Evolutionary conservation across 2,113 vertebrate species (phyloP).

Genomic region (Cercocebus atys): DNA sequence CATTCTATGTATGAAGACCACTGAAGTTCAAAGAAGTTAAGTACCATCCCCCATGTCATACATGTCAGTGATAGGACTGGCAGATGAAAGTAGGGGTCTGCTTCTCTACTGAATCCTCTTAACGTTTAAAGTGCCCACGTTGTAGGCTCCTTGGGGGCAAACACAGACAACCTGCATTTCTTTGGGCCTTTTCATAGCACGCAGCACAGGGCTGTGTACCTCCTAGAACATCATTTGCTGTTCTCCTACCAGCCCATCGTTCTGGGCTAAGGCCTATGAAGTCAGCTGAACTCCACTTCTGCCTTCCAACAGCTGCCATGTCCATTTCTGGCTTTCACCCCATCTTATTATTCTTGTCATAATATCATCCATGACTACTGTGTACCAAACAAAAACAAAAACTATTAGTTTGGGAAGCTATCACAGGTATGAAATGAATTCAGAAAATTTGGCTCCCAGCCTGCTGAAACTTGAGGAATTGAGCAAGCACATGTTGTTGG

Average conservation of each 20-base stretch:
- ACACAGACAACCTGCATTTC: not conserved
- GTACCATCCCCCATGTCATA: not conserved
- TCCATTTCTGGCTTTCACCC: not conserved
- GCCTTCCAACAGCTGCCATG: conserved; percentile 2
- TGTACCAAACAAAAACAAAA: conserved; percentile 58
- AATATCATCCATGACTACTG: conserved; percentile 60
- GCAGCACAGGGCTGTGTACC: not conserved
- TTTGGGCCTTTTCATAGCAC: not conserved
- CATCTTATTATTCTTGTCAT: not conserved
- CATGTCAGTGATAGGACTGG: not conserved
- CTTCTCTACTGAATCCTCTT: not conserved
- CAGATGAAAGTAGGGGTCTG: not conserved
- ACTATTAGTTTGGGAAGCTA: conserved; percentile 53
- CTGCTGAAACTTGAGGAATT: conserved; percentile 71
- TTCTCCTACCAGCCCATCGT: not conserved
- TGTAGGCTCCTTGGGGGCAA: not conserved
- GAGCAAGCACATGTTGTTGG: conserved; percentile 59
- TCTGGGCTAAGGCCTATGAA: not conserved
- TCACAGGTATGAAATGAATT: conserved; percentile 77
- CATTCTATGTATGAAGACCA: not conserved
- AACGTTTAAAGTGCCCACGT: not conserved
- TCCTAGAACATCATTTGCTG: not conserved
- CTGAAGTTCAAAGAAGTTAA: not conserved
- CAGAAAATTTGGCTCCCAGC: conserved; percentile 63
- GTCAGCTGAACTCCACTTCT: not conserved